Percentiles rank a stretch among this genome's conserved stretches.
Evolutionary conservation across 2,113 vertebrate species (phyloP).

Genomic region (Acrocephalus arundinaceus): DNA sequence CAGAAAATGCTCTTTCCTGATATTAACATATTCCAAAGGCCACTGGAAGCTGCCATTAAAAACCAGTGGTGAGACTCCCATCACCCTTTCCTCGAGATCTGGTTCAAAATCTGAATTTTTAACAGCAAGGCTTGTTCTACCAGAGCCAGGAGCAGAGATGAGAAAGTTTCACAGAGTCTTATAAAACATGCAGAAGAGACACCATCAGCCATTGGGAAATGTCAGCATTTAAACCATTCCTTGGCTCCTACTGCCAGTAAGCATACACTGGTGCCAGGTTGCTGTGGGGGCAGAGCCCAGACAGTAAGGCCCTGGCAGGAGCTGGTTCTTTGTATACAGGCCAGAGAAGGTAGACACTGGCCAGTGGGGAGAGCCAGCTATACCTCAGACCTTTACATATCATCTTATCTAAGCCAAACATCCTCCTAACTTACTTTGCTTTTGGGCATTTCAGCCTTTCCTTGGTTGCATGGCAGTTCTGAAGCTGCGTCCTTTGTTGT

Average conservation of each 20-base stretch:
- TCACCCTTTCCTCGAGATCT: neutral
- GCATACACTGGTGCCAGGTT: neutral
- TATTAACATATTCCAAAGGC: neutral
- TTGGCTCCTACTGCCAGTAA: neutral
- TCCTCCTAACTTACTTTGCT: slow-evolving; percentile 61
- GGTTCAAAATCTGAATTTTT: neutral
- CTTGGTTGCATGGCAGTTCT: slow-evolving; percentile 39
- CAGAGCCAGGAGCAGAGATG: neutral
- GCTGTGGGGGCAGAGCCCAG: neutral
- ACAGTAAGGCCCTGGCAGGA: fast-evolving
- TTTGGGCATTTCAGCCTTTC: slow-evolving; percentile 36
- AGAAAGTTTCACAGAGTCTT: neutral
- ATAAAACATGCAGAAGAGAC: neutral
- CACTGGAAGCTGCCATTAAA: neutral
- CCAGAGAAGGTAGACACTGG: neutral
- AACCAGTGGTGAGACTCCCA: neutral
- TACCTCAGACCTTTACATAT: neutral
- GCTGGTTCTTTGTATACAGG: neutral
- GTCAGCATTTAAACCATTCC: neutral
- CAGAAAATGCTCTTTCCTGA: neutral
- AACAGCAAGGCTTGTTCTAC: neutral
- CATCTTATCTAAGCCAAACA: neutral
- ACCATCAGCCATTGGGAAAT: neutral
- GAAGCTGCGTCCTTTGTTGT: slow-evolving; percentile 23
- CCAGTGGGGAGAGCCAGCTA: neutral